Conservation (phyloP, 2,888 invertebrate species). For the Polydrusus pterygomalis region DNA sequence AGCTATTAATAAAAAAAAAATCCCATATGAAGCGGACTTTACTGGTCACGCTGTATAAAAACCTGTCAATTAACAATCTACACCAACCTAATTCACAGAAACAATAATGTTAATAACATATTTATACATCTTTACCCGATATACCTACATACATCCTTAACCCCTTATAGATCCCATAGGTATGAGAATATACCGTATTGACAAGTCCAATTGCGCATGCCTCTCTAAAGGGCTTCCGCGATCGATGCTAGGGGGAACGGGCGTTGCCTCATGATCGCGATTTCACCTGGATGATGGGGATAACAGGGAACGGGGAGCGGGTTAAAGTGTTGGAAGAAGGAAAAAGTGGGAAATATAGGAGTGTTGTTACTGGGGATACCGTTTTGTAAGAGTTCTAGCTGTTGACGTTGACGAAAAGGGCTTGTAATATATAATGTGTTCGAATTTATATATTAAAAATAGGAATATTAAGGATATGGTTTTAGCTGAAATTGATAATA, state of each 20-base stretch:
- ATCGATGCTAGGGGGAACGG: conserved; percentile 50
- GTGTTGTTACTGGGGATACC: conserved; percentile 36
- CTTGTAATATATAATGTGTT: background rate
- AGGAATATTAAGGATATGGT: too few species aligned
- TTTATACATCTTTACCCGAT: background rate
- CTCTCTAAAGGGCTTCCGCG: conserved; percentile 16
- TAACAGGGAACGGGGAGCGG: conserved; percentile 37
- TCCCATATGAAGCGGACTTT: too few species aligned
- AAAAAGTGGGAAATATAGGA: conserved; percentile 36
- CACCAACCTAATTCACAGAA: too few species aligned
- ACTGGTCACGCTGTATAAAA: too few species aligned
- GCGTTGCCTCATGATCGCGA: conserved; percentile 53
- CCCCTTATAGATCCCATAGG: conserved; percentile 34
- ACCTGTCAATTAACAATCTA: too few species aligned
- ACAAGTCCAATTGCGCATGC: conserved; percentile 41
- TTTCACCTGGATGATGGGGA: conserved; percentile 49
- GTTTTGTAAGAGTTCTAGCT: conserved; percentile 24
- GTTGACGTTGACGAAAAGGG: conserved; percentile 19
- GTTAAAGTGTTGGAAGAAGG: conserved; percentile 45
- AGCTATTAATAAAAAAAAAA: too few species aligned
- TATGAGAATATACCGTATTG: conserved; percentile 43
- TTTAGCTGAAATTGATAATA: too few species aligned
- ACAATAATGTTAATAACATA: too few species aligned
- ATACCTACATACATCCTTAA: conserved; percentile 26
- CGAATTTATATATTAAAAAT: too few species aligned